phyloP scores from a whole-genome alignment of 2,797 vertebrate species.

The Hoplostethus atlanticus region DNA sequence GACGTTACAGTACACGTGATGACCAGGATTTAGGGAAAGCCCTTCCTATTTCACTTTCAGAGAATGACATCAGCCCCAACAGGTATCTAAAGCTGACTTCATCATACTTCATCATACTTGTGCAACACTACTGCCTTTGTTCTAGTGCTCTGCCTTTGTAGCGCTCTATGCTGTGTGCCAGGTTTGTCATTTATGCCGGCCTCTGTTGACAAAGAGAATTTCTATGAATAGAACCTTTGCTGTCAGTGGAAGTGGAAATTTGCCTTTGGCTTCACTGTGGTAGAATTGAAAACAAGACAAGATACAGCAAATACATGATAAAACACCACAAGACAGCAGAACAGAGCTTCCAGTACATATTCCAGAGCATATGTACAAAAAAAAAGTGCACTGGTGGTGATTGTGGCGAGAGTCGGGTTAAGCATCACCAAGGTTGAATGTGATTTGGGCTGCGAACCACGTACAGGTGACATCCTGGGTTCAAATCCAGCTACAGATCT shows the following conservation, averaged over 20 bases:
- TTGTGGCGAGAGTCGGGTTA: background rate
- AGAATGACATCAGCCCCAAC: slow-evolving; percentile 44
- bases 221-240: background rate
- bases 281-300: background rate
- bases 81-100: slow-evolving; percentile 8
- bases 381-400: background rate
- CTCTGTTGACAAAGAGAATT: slow-evolving; percentile 4
- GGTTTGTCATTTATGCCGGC: background rate
- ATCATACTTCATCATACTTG: slow-evolving; percentile 8
- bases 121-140: slow-evolving; percentile 46
- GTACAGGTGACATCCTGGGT: too few species aligned
- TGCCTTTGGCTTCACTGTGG: background rate
- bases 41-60: too few species aligned
- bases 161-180: background rate
- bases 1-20: background rate
- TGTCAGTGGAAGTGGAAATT: too few species aligned
- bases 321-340: background rate
- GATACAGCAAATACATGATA: background rate
- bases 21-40: slow-evolving; percentile 1
- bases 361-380: too few species aligned
- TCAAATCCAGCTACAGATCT: too few species aligned
- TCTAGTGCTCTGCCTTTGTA: slow-evolving; percentile 5
- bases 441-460: too few species aligned
- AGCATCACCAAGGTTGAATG: too few species aligned
- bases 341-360: too few species aligned